Percentiles rank a stretch among this genome's conserved stretches.
Evolutionary conservation across 1,140 invertebrate genomes (phyloP).

Genomic region (Andricus grossulariae): DNA sequence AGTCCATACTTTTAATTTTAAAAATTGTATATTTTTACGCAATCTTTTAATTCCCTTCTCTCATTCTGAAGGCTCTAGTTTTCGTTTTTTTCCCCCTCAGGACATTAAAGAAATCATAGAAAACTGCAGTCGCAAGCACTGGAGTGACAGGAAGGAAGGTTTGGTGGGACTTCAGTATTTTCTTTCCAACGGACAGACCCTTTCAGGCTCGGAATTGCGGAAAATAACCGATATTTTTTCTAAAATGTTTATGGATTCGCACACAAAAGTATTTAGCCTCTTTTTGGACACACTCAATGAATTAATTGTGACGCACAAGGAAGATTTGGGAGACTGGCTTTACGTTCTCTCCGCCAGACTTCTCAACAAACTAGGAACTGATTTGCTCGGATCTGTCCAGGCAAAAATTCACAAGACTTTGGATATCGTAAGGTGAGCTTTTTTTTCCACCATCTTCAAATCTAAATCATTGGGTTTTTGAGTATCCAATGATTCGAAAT

Average conservation of each 20-base stretch:
- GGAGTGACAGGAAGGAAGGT: conserved; percentile 95
- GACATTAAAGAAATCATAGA: conserved; percentile 93
- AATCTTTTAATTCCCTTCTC: no score
- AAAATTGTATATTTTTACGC: no score
- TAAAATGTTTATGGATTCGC: conserved; percentile 98
- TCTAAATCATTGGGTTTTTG: conserved; percentile 41
- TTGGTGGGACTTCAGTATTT: conserved; percentile 87
- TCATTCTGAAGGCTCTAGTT: neutral
- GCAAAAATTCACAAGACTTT: conserved; percentile 92
- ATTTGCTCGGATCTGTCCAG: conserved; percentile 92
- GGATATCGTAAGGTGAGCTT: conserved; percentile 86
- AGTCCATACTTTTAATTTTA: no score
- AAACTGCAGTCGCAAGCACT: conserved; percentile 90
- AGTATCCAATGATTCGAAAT: conserved; percentile 2
- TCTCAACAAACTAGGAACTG: conserved; percentile 92
- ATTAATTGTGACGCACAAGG: conserved; percentile 89
- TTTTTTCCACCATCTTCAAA: conserved; percentile 20
- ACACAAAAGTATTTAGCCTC: conserved; percentile 95
- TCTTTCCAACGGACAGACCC: conserved; percentile 82
- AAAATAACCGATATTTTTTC: conserved; percentile 93
- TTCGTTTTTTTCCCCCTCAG: conserved; percentile 66
- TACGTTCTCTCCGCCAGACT: conserved; percentile 83
- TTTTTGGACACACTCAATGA: conserved; percentile 95
- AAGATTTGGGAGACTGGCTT: conserved; percentile 93
- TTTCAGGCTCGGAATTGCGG: conserved; percentile 84